Evolutionary conservation across 2,113 vertebrate species (phyloP).

Genomic region (Entomyzon cyanotis): DNA sequence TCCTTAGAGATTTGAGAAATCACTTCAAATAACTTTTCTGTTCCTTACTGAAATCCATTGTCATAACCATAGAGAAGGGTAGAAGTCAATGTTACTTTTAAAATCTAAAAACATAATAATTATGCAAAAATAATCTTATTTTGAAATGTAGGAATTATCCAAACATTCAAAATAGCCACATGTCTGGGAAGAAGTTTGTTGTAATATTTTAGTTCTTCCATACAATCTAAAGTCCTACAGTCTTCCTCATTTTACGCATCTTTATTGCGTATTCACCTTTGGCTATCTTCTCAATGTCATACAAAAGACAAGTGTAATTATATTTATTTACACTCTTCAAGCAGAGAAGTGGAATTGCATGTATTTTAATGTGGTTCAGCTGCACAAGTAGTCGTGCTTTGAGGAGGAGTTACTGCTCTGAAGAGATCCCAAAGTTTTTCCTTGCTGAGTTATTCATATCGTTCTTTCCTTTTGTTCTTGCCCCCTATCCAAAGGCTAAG

Average conservation of each 20-base stretch:
- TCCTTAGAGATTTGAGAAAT: neutral
- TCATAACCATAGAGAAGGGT: neutral
- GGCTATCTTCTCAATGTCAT: neutral
- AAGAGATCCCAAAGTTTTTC: neutral
- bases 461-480: neutral
- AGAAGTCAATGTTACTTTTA: neutral
- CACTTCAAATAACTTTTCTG: neutral
- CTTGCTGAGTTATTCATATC: neutral
- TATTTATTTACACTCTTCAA: neutral
- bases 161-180: neutral
- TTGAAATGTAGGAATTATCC: neutral
- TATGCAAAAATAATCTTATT: neutral
- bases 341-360: neutral
- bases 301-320: neutral
- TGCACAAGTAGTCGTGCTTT: neutral
- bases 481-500: neutral
- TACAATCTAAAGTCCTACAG: neutral
- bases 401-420: neutral
- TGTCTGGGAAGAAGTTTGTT: neutral
- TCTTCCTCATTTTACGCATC: neutral
- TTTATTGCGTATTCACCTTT: neutral
- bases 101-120: neutral
- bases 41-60: neutral
- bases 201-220: neutral
- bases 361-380: neutral